phyloP scores from a whole-genome alignment of 2,113 vertebrate genomes.

The Acrocephalus kingi region DNA sequence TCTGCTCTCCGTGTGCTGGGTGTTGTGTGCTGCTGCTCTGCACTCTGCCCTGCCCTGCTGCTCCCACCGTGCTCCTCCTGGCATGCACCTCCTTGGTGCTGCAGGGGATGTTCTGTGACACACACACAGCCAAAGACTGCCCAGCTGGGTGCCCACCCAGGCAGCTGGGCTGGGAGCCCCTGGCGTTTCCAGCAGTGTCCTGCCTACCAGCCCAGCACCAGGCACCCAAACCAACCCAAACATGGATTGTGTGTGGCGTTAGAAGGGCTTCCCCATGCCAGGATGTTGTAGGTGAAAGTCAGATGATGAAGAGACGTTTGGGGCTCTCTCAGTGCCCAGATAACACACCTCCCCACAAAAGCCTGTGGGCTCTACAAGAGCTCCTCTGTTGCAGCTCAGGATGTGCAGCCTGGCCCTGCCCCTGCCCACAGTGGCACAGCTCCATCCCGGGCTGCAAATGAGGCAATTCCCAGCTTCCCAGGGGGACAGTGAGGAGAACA shows the following conservation, averaged over 20 bases:
- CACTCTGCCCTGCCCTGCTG: neutral
- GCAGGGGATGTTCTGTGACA: neutral
- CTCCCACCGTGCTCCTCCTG: neutral
- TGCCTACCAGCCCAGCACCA: neutral
- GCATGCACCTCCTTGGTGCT: neutral
- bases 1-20: neutral
- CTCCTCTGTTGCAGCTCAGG: neutral
- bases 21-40: neutral
- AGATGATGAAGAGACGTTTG: neutral
- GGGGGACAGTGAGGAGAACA: neutral
- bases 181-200: neutral
- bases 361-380: neutral
- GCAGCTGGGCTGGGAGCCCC: neutral
- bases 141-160: neutral
- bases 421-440: neutral
- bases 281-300: neutral
- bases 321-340: neutral
- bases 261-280: no score
- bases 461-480: neutral
- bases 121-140: accelerated
- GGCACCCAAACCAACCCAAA: accelerated
- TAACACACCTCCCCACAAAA: neutral
- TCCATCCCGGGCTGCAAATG: neutral
- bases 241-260: accelerated
- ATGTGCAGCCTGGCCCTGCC: neutral